Base-by-base conservation (phyloP, 2,797 vertebrate species). In the Zalophus californianus region DNA sequence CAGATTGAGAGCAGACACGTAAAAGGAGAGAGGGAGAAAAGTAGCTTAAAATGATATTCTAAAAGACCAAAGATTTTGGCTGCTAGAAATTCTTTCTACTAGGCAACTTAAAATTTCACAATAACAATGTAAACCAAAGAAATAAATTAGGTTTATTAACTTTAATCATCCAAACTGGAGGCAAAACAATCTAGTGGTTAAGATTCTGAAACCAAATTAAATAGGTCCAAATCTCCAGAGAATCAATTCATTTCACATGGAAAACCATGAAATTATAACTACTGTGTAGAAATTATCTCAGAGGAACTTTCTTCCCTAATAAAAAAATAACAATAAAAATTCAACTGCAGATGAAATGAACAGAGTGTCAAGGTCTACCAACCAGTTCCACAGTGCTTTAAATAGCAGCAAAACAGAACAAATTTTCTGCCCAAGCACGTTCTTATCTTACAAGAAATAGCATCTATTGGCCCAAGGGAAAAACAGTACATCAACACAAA, bases 321-420 rank as follows among this genome's bases (percentile, higher is more conserved):
- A 87, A 92, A 88, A 94, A 35, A 87, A 25, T 25, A 68, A 78
- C 16, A 91, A 97, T 20, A 94, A 79, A 75, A 96, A 94, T 91
- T 94, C 87, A 87, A 35, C 80, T 78, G 20, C 93, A 50, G 60
- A 96, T 75, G 84, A 72, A 56, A 86, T 66, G 75, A 97, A 89
- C 21, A 85, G 82, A 64, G 64, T n/a, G 32, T 95, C 68, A 94
- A 87, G 27, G 7, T 92, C 92, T 95, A 93, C 72, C 66, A 82
- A 73, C 29, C 41, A 79, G n/a, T 72, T 90, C 62, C 13, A 8
- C 1, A 3, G 44, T 68, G 78, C 87, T 94, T 96, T 97, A 95
- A 97, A 96, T 66, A 97, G 96, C 44, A 97, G 50, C 85, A 96
- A 96, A 87, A 96, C 32, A 91, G 77, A 95, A 95, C 44, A 52